Base-by-base conservation (phyloP, 2,113 vertebrate genomes). In the Paramisgurnus dabryanus region DNA sequence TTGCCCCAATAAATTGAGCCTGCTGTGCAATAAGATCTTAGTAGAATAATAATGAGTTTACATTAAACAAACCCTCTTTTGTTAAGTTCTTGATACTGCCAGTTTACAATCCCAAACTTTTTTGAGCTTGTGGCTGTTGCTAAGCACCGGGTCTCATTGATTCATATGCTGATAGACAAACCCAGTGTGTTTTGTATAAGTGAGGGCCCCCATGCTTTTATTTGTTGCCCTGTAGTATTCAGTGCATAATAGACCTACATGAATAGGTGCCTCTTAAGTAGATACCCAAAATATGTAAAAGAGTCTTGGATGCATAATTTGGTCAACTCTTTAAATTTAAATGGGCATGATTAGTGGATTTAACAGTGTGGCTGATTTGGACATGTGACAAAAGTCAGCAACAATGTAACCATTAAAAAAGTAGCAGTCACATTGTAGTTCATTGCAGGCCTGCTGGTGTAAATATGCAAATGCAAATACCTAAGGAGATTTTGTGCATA, bases 121-220 rank as follows among this genome's bases (percentile, higher is more conserved):
- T 80, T 77, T 18, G 63, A 74, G 49, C 81, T 78, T 47, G 60
- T 72, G 18, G 49, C 75, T 73, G 84, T 84, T 88, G 82, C 88
- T 80, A 80, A 83, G 85, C 63, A 85, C 58, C 80, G 70, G 50
- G 80, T 83, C 85, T 81, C 41, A 82, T 86, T 82, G 58, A 86
- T 89, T 87, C 84, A 87, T 82, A 84, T 85, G 84, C 80, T 86
- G 83, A 84, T 83, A 67, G 77, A 41, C 43, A 22, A 10, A 12
- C 60, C 53, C 75, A 67, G 57, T 11, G 76, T 67, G 71, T 83
- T 75, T 18, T 80, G 79, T 60, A 43, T 17, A 22, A 34, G 4
- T 63, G 63, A 49, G 63, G 85, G 82, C 72, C 80, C 80, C 72
- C 67, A n/a, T 78, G 68, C 67, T 68, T 67, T 66, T 76, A 64